Evolutionary conservation across 2,113 vertebrate species (phyloP).

Genomic region (Eidolon helvum): DNA sequence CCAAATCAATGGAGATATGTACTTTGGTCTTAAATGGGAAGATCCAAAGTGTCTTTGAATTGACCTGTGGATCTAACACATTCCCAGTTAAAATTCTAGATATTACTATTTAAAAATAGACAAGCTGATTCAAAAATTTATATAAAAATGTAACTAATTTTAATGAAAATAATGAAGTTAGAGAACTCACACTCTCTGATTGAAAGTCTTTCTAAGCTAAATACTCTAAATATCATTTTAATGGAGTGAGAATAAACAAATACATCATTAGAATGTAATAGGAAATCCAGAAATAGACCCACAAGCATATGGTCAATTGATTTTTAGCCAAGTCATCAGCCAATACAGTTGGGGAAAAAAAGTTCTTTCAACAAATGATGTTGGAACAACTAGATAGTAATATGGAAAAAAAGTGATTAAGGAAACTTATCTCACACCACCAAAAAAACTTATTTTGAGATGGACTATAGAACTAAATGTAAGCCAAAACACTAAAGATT

Average conservation of each 20-base stretch:
- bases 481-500: neutral
- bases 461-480: neutral
- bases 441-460: neutral
- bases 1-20: neutral
- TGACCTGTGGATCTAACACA: neutral
- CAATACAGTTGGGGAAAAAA: neutral
- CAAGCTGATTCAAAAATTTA: neutral
- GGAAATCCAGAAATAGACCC: neutral
- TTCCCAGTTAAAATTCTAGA: neutral
- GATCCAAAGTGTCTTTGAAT: neutral
- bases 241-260: neutral
- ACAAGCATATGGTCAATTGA: neutral
- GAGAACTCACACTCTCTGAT: neutral
- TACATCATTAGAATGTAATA: neutral
- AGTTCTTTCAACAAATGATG: neutral
- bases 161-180: neutral
- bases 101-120: neutral
- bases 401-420: neutral
- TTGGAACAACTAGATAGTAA: neutral
- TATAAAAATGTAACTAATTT: neutral
- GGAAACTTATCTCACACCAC: neutral
- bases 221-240: neutral
- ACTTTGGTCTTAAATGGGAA: neutral
- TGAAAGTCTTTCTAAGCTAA: neutral
- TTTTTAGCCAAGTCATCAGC: neutral